Evolutionary conservation across 2,888 invertebrate species (phyloP).

Genomic region (Drosophila neutralis): DNA sequence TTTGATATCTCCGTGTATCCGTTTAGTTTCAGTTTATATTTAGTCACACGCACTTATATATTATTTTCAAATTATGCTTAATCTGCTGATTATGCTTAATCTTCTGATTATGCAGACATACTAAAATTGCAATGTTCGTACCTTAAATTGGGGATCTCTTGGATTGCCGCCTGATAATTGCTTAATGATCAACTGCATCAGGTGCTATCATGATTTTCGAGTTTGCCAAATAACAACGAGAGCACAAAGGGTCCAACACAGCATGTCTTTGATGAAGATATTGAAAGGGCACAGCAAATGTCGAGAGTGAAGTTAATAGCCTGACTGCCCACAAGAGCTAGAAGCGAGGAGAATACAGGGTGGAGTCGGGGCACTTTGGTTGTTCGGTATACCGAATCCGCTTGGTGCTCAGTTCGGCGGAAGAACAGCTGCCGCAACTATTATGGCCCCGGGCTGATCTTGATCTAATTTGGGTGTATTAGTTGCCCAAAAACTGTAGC

Average conservation of each 20-base stretch:
- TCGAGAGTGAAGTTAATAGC: slow-evolving; percentile 66
- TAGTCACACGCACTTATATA: background rate
- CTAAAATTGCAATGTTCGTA: slow-evolving; percentile 24
- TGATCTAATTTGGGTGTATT: slow-evolving; percentile 80
- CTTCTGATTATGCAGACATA: background rate
- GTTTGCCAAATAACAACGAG: slow-evolving; percentile 42
- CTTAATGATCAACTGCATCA: slow-evolving; percentile 66
- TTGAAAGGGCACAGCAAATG: slow-evolving; percentile 34
- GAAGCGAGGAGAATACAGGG: background rate
- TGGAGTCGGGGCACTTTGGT: slow-evolving; percentile 1
- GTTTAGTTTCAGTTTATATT: background rate
- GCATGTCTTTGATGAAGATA: slow-evolving; percentile 49
- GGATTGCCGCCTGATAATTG: slow-evolving; percentile 54
- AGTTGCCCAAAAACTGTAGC: slow-evolving; percentile 72
- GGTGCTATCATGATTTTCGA: slow-evolving; percentile 67
- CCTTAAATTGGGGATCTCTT: slow-evolving; percentile 27
- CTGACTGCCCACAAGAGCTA: slow-evolving; percentile 55
- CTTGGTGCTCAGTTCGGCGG: slow-evolving; percentile 52
- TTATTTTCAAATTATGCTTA: slow-evolving; percentile 5
- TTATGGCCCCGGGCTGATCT: slow-evolving; percentile 65
- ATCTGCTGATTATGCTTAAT: slow-evolving; percentile 16
- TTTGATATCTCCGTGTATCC: background rate
- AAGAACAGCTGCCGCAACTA: slow-evolving; percentile 68
- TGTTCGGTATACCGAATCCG: slow-evolving; percentile 53
- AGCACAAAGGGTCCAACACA: slow-evolving; percentile 21